Conservation (phyloP, 2,113 vertebrate species). For the Apeltes quadracus region DNA sequence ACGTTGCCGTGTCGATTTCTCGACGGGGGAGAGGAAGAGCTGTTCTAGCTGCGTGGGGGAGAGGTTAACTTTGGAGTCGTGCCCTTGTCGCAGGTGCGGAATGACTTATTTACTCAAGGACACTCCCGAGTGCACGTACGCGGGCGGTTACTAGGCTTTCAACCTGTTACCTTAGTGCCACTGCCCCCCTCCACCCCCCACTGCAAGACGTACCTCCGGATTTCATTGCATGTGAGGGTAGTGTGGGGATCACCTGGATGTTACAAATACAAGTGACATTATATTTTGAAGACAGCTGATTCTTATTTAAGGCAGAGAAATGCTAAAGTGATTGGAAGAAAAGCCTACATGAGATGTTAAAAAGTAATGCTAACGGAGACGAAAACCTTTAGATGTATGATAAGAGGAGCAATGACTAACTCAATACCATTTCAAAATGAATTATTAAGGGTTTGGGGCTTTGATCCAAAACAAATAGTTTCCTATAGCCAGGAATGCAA, state of each 20-base stretch:
- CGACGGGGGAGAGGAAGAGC: neutral
- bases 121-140: neutral
- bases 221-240: neutral
- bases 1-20: neutral
- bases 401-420: neutral
- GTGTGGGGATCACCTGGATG: neutral
- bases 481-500: neutral
- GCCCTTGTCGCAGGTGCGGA: neutral
- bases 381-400: neutral
- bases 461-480: neutral
- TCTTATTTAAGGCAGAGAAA: neutral
- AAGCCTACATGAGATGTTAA: neutral
- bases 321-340: neutral
- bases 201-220: neutral
- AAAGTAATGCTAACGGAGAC: neutral
- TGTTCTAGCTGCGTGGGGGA: neutral
- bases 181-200: neutral
- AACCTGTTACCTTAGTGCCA: constrained; percentile 2
- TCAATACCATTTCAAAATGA: neutral
- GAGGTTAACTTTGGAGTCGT: neutral
- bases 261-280: neutral
- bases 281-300: neutral
- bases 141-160: neutral
- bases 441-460: neutral
- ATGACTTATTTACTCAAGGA: constrained; percentile 9